Evolutionary conservation across 1,140 invertebrate genomes (phyloP).

Genomic region (Lordiphosa mommai): DNA sequence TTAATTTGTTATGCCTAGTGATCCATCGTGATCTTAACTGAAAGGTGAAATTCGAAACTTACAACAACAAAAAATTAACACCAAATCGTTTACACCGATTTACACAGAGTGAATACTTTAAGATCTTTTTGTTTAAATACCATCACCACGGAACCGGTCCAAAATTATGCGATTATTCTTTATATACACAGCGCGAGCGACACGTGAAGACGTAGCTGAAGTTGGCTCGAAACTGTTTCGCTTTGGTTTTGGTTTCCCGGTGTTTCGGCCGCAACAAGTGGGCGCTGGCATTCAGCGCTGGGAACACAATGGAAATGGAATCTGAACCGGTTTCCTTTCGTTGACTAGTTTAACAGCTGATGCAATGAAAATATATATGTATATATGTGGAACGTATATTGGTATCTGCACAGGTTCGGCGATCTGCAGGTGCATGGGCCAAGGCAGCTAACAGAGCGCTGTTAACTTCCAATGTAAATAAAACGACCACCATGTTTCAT

Average conservation of each 20-base stretch:
- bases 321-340: conserved; percentile 21
- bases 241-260: background rate
- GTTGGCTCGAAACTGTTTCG: conserved; percentile 36
- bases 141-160: conserved; percentile 7
- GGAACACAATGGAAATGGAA: conserved; percentile 17
- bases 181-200: conserved; percentile 8
- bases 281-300: conserved; percentile 22
- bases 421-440: conserved; percentile 60
- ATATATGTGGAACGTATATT: background rate
- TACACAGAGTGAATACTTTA: too few species aligned
- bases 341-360: conserved; percentile 48
- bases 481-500: conserved; percentile 64
- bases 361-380: conserved; percentile 16
- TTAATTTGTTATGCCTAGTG: background rate
- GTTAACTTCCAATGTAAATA: conserved; percentile 55
- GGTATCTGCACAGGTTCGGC: conserved; percentile 28
- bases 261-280: conserved; percentile 34
- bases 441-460: conserved; percentile 55
- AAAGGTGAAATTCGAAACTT: conserved; percentile 2
- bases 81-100: too few species aligned
- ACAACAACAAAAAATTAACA: background rate
- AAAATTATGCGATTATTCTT: conserved; percentile 3
- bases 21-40: background rate
- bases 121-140: conserved; percentile 15
- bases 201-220: conserved; percentile 12